These are phyloP conservation scores for Dicycla oo DNA, from an alignment of 2,888 invertebrate genomes.

Conservation along the genomic window DNA sequence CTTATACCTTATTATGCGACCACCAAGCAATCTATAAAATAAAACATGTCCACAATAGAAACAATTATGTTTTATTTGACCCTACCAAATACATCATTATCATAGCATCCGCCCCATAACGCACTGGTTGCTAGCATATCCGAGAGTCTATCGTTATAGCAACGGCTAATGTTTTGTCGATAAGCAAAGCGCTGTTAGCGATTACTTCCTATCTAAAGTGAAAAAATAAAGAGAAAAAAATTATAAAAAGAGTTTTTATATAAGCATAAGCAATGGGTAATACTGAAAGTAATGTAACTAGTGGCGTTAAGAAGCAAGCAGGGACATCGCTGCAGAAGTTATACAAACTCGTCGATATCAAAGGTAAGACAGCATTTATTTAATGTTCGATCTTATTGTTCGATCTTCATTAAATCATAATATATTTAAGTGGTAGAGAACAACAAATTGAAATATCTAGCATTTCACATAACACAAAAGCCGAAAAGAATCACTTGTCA, in stretches of 20 bases:
- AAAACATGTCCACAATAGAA: conserved; percentile 2
- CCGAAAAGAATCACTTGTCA: no score
- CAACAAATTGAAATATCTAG: no score
- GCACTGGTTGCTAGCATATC: not conserved
- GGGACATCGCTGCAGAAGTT: conserved; percentile 95
- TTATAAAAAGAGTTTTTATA: not conserved
- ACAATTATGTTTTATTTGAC: not conserved
- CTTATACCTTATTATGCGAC: conserved; percentile 84
- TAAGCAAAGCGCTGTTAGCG: conserved; percentile 11
- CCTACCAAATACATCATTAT: not conserved
- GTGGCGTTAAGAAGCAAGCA: conserved; percentile 98
- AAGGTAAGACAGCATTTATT: conserved; percentile 90
- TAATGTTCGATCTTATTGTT: no score
- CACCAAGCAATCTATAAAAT: conserved; percentile 20
- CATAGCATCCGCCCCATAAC: not conserved
- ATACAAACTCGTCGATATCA: conserved; percentile 97
- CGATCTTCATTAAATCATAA: no score
- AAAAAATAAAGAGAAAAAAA: not conserved
- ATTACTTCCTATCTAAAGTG: not conserved
- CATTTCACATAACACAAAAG: no score
- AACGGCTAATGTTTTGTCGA: conserved; percentile 53
- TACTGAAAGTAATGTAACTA: conserved; percentile 97
- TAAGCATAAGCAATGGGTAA: conserved; percentile 91
- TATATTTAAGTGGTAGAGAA: no score
- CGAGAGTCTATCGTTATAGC: conserved; percentile 38